Evolutionary conservation across 2,797 vertebrate genomes (phyloP).

Genomic region (Spinus pinus): DNA sequence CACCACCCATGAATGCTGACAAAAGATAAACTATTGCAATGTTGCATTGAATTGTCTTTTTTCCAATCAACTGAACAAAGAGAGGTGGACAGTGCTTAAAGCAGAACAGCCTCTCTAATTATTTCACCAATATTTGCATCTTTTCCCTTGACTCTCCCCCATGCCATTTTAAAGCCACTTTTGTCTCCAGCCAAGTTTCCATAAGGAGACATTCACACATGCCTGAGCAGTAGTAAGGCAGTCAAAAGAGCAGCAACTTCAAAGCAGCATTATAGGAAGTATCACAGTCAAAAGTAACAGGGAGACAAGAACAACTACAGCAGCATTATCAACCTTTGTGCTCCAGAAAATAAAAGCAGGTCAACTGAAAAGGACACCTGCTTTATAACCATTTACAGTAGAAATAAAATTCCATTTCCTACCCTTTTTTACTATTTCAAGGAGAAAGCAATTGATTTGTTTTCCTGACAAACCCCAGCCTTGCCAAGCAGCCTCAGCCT

Average conservation of each 20-base stretch:
- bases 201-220: constrained; percentile 38
- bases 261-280: neutral
- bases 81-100: neutral
- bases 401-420: neutral
- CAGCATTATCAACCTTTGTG: neutral
- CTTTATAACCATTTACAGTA: neutral
- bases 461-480: neutral
- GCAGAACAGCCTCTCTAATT: neutral
- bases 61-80: neutral
- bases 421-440: neutral
- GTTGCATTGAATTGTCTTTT: neutral
- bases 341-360: neutral
- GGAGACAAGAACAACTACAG: neutral
- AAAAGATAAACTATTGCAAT: neutral
- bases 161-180: constrained; percentile 14
- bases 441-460: neutral
- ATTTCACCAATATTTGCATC: neutral
- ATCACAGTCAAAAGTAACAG: constrained; percentile 6
- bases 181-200: constrained; percentile 38
- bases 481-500: neutral
- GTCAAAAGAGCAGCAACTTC: constrained; percentile 35
- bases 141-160: neutral
- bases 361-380: neutral
- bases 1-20: neutral
- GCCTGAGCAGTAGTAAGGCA: constrained; percentile 31